Base-by-base conservation (phyloP, 1,140 invertebrate genomes). In the Diorhabda carinulata region DNA sequence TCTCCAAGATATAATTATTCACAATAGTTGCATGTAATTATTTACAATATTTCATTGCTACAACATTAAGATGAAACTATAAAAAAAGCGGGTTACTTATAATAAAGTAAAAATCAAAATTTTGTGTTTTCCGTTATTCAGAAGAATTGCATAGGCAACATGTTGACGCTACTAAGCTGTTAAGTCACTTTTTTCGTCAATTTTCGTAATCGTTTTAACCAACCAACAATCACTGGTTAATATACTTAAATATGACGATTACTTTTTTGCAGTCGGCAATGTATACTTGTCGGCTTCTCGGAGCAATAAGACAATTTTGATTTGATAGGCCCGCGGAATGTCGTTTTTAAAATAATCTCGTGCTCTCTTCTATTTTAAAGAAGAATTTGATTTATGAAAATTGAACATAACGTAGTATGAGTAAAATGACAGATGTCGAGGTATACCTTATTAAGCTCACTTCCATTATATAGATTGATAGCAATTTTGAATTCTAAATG, bases 241-340 rank as follows among this genome's bases (percentile, higher is more conserved):
- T 66, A 66, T 25, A 66, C 57, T 66, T 66, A 25, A 66, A 66
- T 66, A 66, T 66, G 64, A 66, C 64, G 47, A 66, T 66, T 66
- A 66, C 64, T 40, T 40, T 66, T 66, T 66, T 66, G 42, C 57
- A 41, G 10, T 42, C 40, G 42, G 41, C 47, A 66, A 66, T 25
- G 25, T 25, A 25, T 1, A 25, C 25, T 25, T 25, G 25, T 25
- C 25, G 25, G 25, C 25, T 25, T 25, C 25, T 25, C 25, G 25
- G 25, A 66, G 43, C 57, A 42, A 42, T 66, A 7, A 25, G 25
- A 56, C 43, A 56, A 66, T 66, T 66, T 66, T 66, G 64, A 66
- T 66, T 66, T 66, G 64, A 42, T 66, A 57, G 64, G 47, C 44
- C 56, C 52, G n/a, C 41, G 64, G 64, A 57, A 66, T 66, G 64